Percentiles rank a stretch among this genome's conserved stretches.
Conservation (phyloP, 2,888 invertebrate species). For the Acheta domesticus region DNA sequence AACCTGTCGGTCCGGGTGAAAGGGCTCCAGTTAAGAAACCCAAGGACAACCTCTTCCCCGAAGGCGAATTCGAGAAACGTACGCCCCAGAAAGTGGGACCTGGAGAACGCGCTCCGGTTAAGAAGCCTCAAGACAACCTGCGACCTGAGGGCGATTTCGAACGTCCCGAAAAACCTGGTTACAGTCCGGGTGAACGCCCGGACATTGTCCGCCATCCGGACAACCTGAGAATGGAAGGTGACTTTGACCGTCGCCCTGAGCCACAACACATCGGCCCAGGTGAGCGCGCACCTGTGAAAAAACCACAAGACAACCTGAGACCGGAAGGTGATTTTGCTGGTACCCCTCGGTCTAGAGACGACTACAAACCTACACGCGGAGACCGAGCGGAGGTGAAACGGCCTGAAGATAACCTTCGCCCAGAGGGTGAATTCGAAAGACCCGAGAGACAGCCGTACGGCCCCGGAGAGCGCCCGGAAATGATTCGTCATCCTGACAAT, state of each 20-base stretch:
- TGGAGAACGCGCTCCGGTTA: conserved; percentile 40
- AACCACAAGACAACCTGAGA: conserved; percentile 42
- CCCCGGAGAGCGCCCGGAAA: conserved; percentile 47
- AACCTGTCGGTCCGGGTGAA: conserved; percentile 36
- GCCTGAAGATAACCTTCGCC: conserved; percentile 50
- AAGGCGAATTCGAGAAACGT: conserved; percentile 48
- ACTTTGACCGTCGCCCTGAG: conserved; percentile 31
- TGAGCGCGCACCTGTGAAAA: conserved; percentile 42
- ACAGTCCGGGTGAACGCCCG: conserved; percentile 37
- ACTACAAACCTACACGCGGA: conserved; percentile 55
- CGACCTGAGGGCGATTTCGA: conserved; percentile 48
- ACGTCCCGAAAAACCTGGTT: conserved; percentile 37
- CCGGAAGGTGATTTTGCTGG: conserved; percentile 45
- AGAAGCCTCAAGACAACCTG: conserved; percentile 46
- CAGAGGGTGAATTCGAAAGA: conserved; percentile 49
- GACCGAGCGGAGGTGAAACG: conserved; percentile 38
- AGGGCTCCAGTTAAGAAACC: conserved; percentile 43
- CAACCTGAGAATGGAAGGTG: conserved; percentile 51
- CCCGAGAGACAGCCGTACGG: conserved; percentile 46
- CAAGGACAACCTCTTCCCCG: conserved; percentile 61
- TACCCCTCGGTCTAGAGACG: conserved; percentile 31
- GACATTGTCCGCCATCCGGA: conserved; percentile 46
- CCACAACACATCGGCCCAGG: conserved; percentile 39
- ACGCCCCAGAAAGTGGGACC: conserved; percentile 36
- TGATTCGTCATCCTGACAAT: conserved; percentile 46